Base-by-base conservation (phyloP, 1,140 invertebrate species). In the Oryctes rhinoceros region DNA sequence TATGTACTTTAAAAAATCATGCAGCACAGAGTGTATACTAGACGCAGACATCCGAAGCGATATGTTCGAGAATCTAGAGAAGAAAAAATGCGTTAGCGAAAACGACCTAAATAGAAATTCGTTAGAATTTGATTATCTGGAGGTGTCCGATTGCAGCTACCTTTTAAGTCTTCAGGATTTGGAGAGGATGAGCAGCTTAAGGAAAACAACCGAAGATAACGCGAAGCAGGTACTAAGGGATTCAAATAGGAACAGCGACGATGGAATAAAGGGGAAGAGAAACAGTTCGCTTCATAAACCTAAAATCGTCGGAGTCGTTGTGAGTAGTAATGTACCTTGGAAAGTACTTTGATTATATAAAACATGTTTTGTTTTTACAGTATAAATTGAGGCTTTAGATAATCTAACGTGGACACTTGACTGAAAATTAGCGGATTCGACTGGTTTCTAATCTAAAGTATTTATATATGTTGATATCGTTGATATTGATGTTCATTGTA, bases 301-400 rank as follows among this genome's bases (percentile, higher is more conserved):
- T 44, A 76, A 76, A 76, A 49, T 76, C 37, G 75, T 76, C 11
- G 75, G 75, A 47, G 75, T 47, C 10, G 75, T 76, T 13, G 75
- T 76, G 20, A 76, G 75, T 76, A 24, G 39, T 7, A 44, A 44
- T 44, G 35, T 71, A 15, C n/a, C 10, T 30, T 30, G 24, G 24
- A 30, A 37, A 71, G 24, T 30, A 30, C 24, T 30, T 30, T 3
- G 11, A 37, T 37, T 62, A 62, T 62, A 44, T 44, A 7, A 18
- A 62, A 62, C 5, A 30, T 30, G 18, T 24, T 37, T 30, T 9
- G 7, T 71, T 11, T 71, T 71, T 71, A 24, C 65, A 71, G 65
- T 71, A 71, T 24, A 71, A 71, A 15, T 35, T 71, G 24, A 71
- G 24, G 35, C 65, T 71, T 6, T 71, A 62, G 4, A 62, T 18